These are phyloP conservation scores for Tachina fera DNA, from an alignment of 2,888 invertebrate species.

Conservation along the genomic window DNA sequence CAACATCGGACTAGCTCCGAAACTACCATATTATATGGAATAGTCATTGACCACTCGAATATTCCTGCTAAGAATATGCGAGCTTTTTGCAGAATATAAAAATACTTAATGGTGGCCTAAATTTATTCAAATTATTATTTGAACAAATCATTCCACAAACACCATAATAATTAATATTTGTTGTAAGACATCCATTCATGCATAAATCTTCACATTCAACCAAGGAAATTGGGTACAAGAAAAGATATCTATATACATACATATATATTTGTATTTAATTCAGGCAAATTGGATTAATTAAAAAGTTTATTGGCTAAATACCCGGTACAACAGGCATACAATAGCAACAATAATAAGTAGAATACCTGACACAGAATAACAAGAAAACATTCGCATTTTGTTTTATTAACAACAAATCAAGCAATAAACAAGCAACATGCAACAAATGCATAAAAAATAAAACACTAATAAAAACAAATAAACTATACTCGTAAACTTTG, in stretches of 20 bases:
- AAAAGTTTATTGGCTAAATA: conserved; percentile 78
- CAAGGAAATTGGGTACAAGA: conserved; percentile 52
- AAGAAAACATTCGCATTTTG: conserved; percentile 36
- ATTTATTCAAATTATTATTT: too few relatives aligned
- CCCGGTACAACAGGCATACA: conserved; percentile 26
- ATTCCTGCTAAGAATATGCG: too few relatives aligned
- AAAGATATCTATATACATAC: conserved; percentile 45
- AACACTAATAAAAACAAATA: conserved; percentile 12
- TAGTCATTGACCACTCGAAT: too few relatives aligned
- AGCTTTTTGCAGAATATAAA: too few relatives aligned
- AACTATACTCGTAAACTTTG: conserved; percentile 51
- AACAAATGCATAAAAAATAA: conserved; percentile 2
- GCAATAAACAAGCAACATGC: conserved; percentile 54
- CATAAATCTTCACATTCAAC: conserved; percentile 49
- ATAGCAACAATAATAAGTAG: conserved; percentile 33
- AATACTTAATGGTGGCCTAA: too few relatives aligned
- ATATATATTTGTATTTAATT: conserved; percentile 76
- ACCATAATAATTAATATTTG: not conserved
- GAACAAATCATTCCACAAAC: not conserved
- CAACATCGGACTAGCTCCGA: too few relatives aligned
- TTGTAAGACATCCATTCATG: not conserved
- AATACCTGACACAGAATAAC: conserved; percentile 12
- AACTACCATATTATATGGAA: too few relatives aligned
- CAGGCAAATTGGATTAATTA: conserved; percentile 81
- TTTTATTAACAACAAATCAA: conserved; percentile 63